phyloP scores from a whole-genome alignment of 2,113 vertebrate genomes.

The Scomber japonicus region DNA sequence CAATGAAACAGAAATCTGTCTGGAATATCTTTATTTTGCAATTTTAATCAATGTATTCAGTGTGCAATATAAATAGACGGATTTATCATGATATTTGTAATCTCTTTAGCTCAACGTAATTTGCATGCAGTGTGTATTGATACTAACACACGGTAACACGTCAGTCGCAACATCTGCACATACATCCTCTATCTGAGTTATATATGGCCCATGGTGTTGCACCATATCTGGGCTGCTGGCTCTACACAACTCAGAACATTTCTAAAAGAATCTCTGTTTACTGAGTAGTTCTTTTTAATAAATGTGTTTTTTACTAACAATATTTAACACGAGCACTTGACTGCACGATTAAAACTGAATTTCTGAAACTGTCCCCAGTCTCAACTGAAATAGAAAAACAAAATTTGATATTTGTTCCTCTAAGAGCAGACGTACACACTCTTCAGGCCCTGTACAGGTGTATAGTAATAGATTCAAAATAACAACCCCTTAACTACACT shows the following conservation, averaged over 20 bases:
- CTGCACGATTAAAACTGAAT: background rate
- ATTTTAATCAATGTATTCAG: slow-evolving; percentile 8
- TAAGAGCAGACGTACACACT: background rate
- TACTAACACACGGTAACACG: background rate
- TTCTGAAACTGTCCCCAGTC: background rate
- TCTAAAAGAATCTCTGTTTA: background rate
- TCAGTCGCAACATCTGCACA: background rate
- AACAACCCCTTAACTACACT: slow-evolving; percentile 37
- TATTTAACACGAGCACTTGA: slow-evolving; percentile 1
- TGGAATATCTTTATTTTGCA: slow-evolving; percentile 58
- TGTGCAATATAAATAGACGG: background rate
- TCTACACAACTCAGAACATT: background rate
- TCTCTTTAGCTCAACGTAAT: background rate
- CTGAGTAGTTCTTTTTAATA: background rate
- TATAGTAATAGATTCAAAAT: slow-evolving; percentile 15
- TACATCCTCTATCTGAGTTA: background rate
- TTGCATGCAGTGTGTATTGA: background rate
- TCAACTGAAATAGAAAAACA: too few relatives aligned
- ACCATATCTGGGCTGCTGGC: background rate
- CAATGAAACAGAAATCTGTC: slow-evolving; percentile 53
- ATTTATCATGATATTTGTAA: background rate
- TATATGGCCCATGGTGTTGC: background rate
- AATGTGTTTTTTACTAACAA: background rate
- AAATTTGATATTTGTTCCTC: background rate
- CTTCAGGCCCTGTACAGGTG: background rate